Conservation (phyloP, 2,113 vertebrate genomes). For the Indicator maculatus region DNA sequence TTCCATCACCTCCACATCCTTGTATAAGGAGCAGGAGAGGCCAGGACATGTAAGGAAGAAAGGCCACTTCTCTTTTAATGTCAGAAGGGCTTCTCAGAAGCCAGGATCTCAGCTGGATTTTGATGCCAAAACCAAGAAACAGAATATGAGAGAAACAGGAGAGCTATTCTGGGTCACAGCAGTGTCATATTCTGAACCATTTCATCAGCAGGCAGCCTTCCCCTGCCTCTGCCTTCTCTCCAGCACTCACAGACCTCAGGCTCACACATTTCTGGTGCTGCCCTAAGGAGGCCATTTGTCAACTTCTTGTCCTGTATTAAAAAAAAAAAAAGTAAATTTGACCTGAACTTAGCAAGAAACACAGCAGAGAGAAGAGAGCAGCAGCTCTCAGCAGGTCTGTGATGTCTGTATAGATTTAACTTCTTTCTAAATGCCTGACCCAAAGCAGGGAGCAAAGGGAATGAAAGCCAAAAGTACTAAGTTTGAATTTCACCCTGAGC, state of each 20-base stretch:
- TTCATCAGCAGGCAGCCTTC: constrained; percentile 34
- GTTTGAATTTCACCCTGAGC: neutral
- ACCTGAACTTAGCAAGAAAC: neutral
- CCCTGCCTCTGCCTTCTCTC: constrained; percentile 17
- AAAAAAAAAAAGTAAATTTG: neutral
- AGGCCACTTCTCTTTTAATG: neutral
- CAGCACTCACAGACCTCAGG: constrained; percentile 9
- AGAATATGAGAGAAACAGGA: constrained; percentile 46
- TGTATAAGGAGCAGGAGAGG: neutral
- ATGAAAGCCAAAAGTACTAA: constrained; percentile 3
- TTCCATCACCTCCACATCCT: neutral
- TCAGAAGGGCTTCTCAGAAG: neutral
- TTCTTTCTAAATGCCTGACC: constrained; percentile 6
- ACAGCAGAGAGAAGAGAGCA: neutral
- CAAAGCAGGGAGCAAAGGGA: constrained; percentile 19
- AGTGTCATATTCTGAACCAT: constrained; percentile 46
- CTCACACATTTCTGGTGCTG: neutral
- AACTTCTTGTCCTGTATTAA: neutral
- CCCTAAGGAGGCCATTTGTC: neutral
- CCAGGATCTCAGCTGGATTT: constrained; percentile 2
- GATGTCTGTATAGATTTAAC: constrained; percentile 12
- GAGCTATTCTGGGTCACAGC: constrained; percentile 30
- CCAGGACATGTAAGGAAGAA: neutral
- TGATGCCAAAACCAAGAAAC: constrained; percentile 43
- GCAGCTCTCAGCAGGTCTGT: neutral